Evolutionary conservation across 2,113 vertebrate species (phyloP), one percentile per base, ranked within the genome.

Genomic region (Martes martes): DNA sequence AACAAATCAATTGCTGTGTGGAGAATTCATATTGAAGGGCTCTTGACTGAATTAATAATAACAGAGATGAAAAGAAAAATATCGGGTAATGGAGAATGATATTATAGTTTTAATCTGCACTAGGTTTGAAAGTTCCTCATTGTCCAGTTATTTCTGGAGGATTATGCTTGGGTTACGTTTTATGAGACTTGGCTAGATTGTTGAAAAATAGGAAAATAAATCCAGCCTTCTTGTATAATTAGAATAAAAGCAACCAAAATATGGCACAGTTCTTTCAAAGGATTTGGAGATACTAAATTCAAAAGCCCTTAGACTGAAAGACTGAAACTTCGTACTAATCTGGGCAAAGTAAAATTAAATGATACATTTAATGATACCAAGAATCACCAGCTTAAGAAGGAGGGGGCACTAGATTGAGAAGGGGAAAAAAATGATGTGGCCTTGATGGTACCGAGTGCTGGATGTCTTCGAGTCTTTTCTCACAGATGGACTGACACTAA

Each of bases 101-200:
- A 69, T 14, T 50, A 23, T 85, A 8, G 28, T 31, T 96, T 97
- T 91, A 57, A 92, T 63, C 4, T 69, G 57, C 90, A n/a, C 16
- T 6, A 74, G 39, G 19, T 84, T 91, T 94, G 80, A 79, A 96
- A 96, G 84, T 79, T 88, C 21, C 79, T 95, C 61, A 36, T 84
- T 94, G 71, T 85, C 45, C 42, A 88, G 28, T 94, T 97, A 97
- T 82, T 96, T 97, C 76, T 97, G 42, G 93, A 86, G 93, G 94
- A 86, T n/a, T 57, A 74, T 87, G 33, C 52, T 92, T 92, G 76
- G 26, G n/a, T 88, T 94, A 55, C 11, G 42, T 94, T 80, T 96
- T 83, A 85, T 84, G 39, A 85, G 33, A 52, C 26, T 76, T 69
- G 4, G 9, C 79, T 91, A 74, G 91, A 45, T 76, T 95, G 42